Conservation (phyloP, 2,888 invertebrate species). For the Argynnis bischoffii region DNA sequence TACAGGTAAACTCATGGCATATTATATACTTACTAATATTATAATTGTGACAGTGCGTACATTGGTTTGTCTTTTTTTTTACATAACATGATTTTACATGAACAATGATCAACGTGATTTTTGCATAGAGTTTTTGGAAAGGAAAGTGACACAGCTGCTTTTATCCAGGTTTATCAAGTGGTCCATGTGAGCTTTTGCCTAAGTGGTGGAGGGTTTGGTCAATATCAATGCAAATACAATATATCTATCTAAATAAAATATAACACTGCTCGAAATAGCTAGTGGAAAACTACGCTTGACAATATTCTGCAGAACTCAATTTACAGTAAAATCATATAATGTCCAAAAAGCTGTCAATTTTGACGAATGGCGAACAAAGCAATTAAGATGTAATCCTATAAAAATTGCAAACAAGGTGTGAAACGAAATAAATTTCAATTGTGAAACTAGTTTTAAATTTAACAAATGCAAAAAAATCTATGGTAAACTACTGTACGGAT, state of each 20-base stretch:
- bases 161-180: too few species aligned
- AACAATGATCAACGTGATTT: too few species aligned
- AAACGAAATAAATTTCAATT: neutral
- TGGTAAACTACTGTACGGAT: too few species aligned
- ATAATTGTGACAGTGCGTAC: too few species aligned
- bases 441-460: neutral
- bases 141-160: too few species aligned
- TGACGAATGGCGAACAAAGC: neutral
- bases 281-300: neutral
- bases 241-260: too few species aligned
- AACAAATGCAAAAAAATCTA: neutral
- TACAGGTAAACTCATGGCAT: conserved; percentile 85
- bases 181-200: too few species aligned
- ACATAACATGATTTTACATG: too few species aligned
- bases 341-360: conserved; percentile 1
- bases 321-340: neutral
- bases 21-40: neutral
- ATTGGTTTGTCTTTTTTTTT: too few species aligned
- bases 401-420: conserved; percentile 1
- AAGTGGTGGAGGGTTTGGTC: too few species aligned
- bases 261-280: neutral
- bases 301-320: neutral
- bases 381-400: neutral
- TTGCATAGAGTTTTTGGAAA: too few species aligned
- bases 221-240: too few species aligned